Conservation (phyloP, 2,888 invertebrate species). For the Drosophila colorata region DNA sequence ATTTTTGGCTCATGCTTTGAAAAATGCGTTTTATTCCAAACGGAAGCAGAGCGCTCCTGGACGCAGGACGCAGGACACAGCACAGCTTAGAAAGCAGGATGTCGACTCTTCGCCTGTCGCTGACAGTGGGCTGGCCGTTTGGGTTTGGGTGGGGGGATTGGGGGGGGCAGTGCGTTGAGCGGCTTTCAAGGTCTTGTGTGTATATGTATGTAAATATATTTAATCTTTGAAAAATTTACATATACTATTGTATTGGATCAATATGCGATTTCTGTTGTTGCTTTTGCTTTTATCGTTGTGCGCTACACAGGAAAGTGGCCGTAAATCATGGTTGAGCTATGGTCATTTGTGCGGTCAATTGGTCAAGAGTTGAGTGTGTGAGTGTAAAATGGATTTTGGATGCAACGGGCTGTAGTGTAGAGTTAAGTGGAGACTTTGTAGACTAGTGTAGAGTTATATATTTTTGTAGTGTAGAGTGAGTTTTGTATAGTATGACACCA, state of each 20-base stretch:
- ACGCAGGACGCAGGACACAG: slow-evolving; percentile 32
- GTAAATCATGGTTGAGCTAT: slow-evolving; percentile 36
- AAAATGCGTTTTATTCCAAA: slow-evolving; percentile 76
- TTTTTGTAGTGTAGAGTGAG: background rate
- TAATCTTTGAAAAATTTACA: slow-evolving; percentile 60
- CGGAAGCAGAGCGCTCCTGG: slow-evolving; percentile 63
- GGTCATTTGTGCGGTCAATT: slow-evolving; percentile 31
- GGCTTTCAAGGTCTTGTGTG: slow-evolving; percentile 53
- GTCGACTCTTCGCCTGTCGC: slow-evolving; percentile 32
- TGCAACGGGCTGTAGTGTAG: slow-evolving; percentile 1
- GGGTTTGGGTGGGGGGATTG: background rate
- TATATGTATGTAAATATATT: slow-evolving; percentile 43
- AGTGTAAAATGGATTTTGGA: background rate
- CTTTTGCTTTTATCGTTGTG: slow-evolving; percentile 11
- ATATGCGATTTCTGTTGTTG: slow-evolving; percentile 36
- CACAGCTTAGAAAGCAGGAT: slow-evolving; percentile 20
- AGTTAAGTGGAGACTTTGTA: slow-evolving; percentile 8
- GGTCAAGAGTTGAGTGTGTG: slow-evolving; percentile 6
- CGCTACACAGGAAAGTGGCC: slow-evolving; percentile 16
- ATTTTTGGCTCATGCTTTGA: slow-evolving; percentile 63
- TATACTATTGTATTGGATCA: slow-evolving; percentile 61
- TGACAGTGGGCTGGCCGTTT: slow-evolving; percentile 10
- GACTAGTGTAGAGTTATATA: slow-evolving; percentile 2
- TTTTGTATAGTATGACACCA: background rate
- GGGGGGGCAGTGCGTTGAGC: slow-evolving; percentile 13